phyloP scores from a whole-genome alignment of 2,888 invertebrate species.

The Drosophila subsilvestris region DNA sequence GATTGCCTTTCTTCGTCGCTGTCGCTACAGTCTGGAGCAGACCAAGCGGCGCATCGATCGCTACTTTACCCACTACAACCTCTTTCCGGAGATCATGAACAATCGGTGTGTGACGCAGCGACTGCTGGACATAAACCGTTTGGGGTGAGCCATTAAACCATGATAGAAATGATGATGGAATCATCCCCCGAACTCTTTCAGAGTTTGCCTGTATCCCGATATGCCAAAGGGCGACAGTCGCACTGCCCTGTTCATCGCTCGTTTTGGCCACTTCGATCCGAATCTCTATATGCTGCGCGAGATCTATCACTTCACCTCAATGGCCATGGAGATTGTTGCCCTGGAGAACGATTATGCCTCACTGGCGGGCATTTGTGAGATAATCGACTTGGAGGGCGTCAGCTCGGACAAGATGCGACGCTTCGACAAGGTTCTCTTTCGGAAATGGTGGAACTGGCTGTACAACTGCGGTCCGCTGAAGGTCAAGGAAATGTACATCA shows the following conservation, averaged over 20 bases:
- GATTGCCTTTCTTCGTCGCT: slow-evolving; percentile 75
- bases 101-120: slow-evolving; percentile 70
- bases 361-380: slow-evolving; percentile 75
- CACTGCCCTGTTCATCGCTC: slow-evolving; percentile 70
- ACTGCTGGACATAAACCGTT: slow-evolving; percentile 70
- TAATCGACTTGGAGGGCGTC: slow-evolving; percentile 71
- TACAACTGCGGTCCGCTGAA: slow-evolving; percentile 72
- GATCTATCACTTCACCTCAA: slow-evolving; percentile 72
- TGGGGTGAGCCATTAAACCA: slow-evolving; percentile 67
- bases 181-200: slow-evolving; percentile 8
- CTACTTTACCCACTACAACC: slow-evolving; percentile 70
- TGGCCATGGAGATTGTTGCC: slow-evolving; percentile 77
- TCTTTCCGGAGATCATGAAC: slow-evolving; percentile 73
- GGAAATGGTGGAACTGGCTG: slow-evolving; percentile 74
- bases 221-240: slow-evolving; percentile 74
- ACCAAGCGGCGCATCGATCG: slow-evolving; percentile 78
- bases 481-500: slow-evolving; percentile 70
- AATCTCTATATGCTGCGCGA: slow-evolving; percentile 71
- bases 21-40: slow-evolving; percentile 78
- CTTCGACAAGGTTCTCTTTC: slow-evolving; percentile 68
- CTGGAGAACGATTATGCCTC: slow-evolving; percentile 79
- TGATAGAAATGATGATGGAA: neutral
- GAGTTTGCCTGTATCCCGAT: slow-evolving; percentile 70
- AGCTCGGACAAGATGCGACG: slow-evolving; percentile 66
- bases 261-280: slow-evolving; percentile 75